Conservation (phyloP, 1,140 invertebrate species). For the Samia ricini region DNA sequence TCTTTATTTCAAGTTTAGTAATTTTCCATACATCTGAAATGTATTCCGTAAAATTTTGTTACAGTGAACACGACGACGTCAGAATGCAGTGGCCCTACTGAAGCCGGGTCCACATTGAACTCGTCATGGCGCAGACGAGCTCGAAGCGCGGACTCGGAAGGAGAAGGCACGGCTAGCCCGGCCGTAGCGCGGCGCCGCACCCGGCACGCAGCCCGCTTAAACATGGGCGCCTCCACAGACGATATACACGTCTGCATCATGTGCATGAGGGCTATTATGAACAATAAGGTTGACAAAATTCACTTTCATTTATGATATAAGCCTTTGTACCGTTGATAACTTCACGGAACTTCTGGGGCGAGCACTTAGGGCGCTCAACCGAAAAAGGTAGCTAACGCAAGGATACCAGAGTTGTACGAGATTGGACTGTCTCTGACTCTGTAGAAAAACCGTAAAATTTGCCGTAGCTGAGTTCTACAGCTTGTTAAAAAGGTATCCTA, state of each 20-base stretch:
- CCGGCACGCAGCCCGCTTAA: conserved; percentile 91
- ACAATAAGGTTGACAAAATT: conserved; percentile 91
- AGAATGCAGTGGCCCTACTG: conserved; percentile 52
- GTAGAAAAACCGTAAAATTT: no score
- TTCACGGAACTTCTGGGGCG: no score
- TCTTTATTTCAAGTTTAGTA: no score
- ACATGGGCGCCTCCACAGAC: conserved; percentile 98
- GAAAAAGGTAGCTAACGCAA: no score
- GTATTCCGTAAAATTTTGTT: no score
- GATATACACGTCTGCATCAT: conserved; percentile 99
- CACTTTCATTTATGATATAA: background rate
- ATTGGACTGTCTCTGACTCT: no score
- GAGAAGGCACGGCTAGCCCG: conserved; percentile 51
- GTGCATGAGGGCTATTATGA: conserved; percentile 99
- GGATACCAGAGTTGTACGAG: no score
- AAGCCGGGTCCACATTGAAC: conserved; percentile 34
- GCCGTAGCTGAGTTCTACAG: no score
- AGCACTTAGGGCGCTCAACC: no score
- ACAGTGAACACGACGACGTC: conserved; percentile 65
- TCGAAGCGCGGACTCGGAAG: conserved; percentile 49
- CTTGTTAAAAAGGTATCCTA: no score
- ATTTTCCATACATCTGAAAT: no score
- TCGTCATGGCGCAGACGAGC: conserved; percentile 51
- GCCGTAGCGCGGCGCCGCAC: conserved; percentile 80
- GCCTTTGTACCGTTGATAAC: background rate